Conservation (phyloP, 2,797 vertebrate genomes). For the Sebastes oblongus region DNA sequence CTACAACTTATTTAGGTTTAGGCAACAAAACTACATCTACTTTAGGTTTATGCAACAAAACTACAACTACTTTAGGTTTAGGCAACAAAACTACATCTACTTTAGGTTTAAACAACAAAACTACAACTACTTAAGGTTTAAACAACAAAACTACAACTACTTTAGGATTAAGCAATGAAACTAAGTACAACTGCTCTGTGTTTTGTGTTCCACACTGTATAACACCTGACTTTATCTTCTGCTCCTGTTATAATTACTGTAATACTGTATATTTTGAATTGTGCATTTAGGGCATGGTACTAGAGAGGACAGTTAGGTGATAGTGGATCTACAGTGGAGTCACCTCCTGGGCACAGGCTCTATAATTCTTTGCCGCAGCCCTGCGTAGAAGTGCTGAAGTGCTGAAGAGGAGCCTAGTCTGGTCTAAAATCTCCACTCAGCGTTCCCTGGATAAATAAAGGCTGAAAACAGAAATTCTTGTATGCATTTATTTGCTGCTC, state of each 20-base stretch:
- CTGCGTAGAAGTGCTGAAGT: neutral
- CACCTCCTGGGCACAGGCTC: neutral
- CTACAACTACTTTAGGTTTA: too few relatives aligned
- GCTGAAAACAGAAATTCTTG: slow-evolving; percentile 37
- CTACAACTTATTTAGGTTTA: too few relatives aligned
- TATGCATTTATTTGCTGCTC: slow-evolving; percentile 47
- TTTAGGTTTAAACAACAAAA: too few relatives aligned
- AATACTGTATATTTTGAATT: neutral
- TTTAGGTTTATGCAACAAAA: too few relatives aligned
- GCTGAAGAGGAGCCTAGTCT: neutral
- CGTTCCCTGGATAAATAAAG: slow-evolving; percentile 48
- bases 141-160: accelerated
- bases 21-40: too few relatives aligned
- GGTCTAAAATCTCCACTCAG: slow-evolving; percentile 19
- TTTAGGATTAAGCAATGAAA: too few relatives aligned
- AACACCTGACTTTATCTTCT: too few relatives aligned
- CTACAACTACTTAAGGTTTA: too few relatives aligned
- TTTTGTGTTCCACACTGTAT: too few relatives aligned
- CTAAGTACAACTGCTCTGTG: too few relatives aligned
- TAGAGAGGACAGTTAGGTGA: neutral
- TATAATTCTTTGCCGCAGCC: neutral
- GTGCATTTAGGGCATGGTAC: neutral
- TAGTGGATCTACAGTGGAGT: neutral
- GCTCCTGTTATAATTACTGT: too few relatives aligned
- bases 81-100: too few relatives aligned